phyloP scores from a whole-genome alignment of 1,140 invertebrate species.

The Tetramorium alpestre region DNA sequence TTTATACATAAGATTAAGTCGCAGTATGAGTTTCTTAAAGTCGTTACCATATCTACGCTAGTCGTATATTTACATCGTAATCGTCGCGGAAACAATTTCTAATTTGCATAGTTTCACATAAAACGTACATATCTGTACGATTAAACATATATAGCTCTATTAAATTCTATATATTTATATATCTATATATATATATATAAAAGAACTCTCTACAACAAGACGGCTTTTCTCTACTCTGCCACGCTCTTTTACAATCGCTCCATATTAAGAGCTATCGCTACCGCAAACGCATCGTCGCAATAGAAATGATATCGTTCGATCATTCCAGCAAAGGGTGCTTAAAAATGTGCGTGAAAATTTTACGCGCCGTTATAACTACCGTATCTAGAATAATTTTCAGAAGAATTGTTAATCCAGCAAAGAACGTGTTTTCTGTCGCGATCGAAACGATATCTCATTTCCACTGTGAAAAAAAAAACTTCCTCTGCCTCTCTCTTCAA shows the following conservation, averaged over 20 bases:
- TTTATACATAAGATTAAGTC: slow-evolving; percentile 38
- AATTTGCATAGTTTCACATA: slow-evolving; percentile 24
- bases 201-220: slow-evolving; percentile 38
- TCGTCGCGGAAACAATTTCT: slow-evolving; percentile 38
- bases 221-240: slow-evolving; percentile 5
- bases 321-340: background rate
- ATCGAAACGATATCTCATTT: slow-evolving; percentile 29
- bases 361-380: background rate
- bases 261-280: background rate
- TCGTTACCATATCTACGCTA: slow-evolving; percentile 27
- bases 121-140: slow-evolving; percentile 42
- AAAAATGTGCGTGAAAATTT: background rate
- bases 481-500: slow-evolving; percentile 10
- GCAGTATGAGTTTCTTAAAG: slow-evolving; percentile 28
- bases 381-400: background rate
- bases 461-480: background rate
- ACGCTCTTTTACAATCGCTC: slow-evolving; percentile 9
- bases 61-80: slow-evolving; percentile 45
- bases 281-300: background rate
- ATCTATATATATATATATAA: slow-evolving; percentile 56
- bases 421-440: background rate
- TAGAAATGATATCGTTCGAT: slow-evolving; percentile 14
- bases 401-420: background rate
- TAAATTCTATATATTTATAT: slow-evolving; percentile 41
- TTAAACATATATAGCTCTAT: slow-evolving; percentile 35